phyloP scores from a whole-genome alignment of 2,888 invertebrate species.

The Fragum sueziense region DNA sequence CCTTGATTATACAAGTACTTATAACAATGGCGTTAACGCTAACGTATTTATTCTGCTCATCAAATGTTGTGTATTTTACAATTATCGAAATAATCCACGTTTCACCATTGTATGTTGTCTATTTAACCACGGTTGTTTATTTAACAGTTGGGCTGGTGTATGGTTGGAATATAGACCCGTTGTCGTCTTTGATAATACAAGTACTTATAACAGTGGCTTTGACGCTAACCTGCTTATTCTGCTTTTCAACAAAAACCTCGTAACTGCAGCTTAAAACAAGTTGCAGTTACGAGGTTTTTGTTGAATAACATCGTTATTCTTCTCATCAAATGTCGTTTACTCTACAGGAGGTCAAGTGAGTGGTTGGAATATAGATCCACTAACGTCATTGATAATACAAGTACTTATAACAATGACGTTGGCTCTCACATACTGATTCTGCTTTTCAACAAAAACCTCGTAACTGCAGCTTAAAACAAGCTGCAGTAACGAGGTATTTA shows the following conservation, averaged over 20 bases:
- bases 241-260: slow-evolving; percentile 65
- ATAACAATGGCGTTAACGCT: slow-evolving; percentile 60
- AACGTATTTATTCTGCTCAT: slow-evolving; percentile 67
- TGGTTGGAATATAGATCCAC: slow-evolving; percentile 66
- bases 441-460: too few relatives aligned
- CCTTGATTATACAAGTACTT: slow-evolving; percentile 66
- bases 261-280: too few relatives aligned
- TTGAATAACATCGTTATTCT: too few relatives aligned
- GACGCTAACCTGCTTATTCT: slow-evolving; percentile 66
- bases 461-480: too few relatives aligned
- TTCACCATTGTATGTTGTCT: too few relatives aligned
- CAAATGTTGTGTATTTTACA: too few relatives aligned
- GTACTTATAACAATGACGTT: neutral
- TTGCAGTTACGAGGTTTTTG: too few relatives aligned
- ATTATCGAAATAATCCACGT: too few relatives aligned
- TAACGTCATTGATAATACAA: slow-evolving; percentile 23
- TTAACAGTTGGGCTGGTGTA: slow-evolving; percentile 73
- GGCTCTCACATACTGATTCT: neutral
- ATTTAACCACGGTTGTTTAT: too few relatives aligned
- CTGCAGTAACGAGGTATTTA: too few relatives aligned
- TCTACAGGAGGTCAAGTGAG: slow-evolving; percentile 74
- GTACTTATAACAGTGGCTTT: slow-evolving; percentile 61
- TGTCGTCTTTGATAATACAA: slow-evolving; percentile 64
- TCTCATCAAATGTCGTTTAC: too few relatives aligned
- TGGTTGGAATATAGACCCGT: slow-evolving; percentile 67